Conservation (phyloP, 2,797 vertebrate genomes). For the Thunnus albacares region DNA sequence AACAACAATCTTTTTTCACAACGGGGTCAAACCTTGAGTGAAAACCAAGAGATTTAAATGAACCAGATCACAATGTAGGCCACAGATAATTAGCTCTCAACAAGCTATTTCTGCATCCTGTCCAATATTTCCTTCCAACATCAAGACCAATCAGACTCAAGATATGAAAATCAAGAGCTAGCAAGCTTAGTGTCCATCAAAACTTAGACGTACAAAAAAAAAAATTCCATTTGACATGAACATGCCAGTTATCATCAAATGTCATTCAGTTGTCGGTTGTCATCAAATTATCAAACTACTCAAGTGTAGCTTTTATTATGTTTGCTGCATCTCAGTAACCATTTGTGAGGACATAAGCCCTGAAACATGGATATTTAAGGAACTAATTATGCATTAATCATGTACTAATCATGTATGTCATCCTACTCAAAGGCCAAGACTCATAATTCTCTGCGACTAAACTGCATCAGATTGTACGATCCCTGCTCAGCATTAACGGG, state of each 20-base stretch:
- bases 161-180: constrained; percentile 5
- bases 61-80: constrained; percentile 80
- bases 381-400: background rate
- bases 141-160: background rate
- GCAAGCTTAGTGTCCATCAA: background rate
- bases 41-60: constrained; percentile 47
- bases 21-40: constrained; percentile 61
- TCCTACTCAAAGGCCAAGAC: background rate
- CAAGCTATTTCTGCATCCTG: constrained; percentile 65
- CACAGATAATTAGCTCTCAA: constrained; percentile 78
- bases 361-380: background rate
- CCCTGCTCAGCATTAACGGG: background rate
- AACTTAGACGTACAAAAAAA: background rate
- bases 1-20: constrained; percentile 47
- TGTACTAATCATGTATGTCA: background rate
- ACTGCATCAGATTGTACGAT: background rate
- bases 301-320: background rate
- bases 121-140: constrained; percentile 27
- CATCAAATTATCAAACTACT: background rate
- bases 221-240: background rate
- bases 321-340: background rate
- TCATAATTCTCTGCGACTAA: background rate
- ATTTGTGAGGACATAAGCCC: background rate
- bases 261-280: background rate
- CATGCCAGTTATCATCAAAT: too few species aligned